Conservation (phyloP, 2,797 vertebrate species). For the Syngnathus rostellatus region DNA sequence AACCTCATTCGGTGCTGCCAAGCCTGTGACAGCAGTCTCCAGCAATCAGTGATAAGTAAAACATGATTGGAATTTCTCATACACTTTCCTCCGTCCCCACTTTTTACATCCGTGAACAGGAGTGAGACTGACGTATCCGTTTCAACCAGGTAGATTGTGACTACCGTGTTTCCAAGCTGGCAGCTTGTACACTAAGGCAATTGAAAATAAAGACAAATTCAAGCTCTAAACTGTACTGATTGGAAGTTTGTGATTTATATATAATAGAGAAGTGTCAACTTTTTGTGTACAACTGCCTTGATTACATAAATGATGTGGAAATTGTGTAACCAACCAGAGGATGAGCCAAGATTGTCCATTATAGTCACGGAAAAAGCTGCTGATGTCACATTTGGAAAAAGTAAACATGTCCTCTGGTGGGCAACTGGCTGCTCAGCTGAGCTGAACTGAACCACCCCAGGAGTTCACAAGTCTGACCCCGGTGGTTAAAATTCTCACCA, state of each 20-base stretch:
- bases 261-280: neutral
- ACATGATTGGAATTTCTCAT: neutral
- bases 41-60: neutral
- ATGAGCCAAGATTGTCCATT: conserved; percentile 36
- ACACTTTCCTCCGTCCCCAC: neutral
- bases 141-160: neutral
- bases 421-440: conserved; percentile 33
- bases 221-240: neutral
- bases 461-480: conserved; percentile 11
- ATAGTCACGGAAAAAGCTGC: conserved; percentile 17
- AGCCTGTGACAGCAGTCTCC: neutral
- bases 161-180: neutral
- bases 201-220: neutral
- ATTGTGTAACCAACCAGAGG: conserved; percentile 31
- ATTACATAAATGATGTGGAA: conserved; percentile 22
- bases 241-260: too few relatives aligned
- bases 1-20: neutral
- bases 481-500: conserved; percentile 13
- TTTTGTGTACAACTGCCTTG: neutral
- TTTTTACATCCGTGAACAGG: neutral
- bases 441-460: conserved; percentile 3
- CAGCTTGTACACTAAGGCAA: neutral
- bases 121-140: neutral
- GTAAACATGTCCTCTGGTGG: conserved; percentile 5
- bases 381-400: conserved; percentile 48